Evolutionary conservation across 2,888 invertebrate species (phyloP).

Genomic region (Cheilosia pagana): DNA sequence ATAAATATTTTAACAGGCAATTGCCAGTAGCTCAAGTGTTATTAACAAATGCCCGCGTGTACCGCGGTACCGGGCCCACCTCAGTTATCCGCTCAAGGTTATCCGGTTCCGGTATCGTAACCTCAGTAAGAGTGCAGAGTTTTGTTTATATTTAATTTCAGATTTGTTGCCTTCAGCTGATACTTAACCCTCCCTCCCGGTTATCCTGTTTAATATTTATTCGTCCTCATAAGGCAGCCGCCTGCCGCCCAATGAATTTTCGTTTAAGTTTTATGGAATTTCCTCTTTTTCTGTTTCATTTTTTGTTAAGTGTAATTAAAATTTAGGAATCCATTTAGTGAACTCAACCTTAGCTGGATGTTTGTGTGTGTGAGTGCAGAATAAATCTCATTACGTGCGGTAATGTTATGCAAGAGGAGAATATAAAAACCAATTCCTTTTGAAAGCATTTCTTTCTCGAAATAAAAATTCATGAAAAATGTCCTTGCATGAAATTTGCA

Average conservation of each 20-base stretch:
- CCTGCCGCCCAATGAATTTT: conserved; percentile 4
- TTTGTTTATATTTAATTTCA: conserved; percentile 61
- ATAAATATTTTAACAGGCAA: conserved; percentile 62
- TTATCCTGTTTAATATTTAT: conserved; percentile 26
- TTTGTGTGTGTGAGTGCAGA: background rate
- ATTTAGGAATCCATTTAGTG: conserved; percentile 65
- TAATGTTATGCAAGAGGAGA: background rate
- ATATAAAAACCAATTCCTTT: conserved; percentile 22
- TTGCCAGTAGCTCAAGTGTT: conserved; percentile 63
- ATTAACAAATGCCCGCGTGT: conserved; percentile 33
- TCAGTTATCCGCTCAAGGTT: conserved; percentile 13
- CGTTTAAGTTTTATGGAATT: conserved; percentile 46
- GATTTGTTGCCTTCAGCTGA: conserved; percentile 50
- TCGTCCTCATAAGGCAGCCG: conserved; percentile 36
- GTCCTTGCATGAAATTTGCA: conserved; percentile 67
- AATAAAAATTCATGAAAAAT: conserved; percentile 58
- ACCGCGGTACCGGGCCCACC: background rate
- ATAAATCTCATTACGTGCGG: conserved; percentile 47
- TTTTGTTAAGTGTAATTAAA: conserved; percentile 56
- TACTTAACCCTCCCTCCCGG: conserved; percentile 1
- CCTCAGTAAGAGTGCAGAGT: background rate
- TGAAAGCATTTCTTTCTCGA: conserved; percentile 10
- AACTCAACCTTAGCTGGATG: conserved; percentile 7
- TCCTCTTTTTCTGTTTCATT: background rate
- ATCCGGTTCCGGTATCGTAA: background rate